These are phyloP conservation scores for Stomatorhinus walkeri DNA, from an alignment of 2,797 vertebrate species.

Conservation along the genomic window DNA sequence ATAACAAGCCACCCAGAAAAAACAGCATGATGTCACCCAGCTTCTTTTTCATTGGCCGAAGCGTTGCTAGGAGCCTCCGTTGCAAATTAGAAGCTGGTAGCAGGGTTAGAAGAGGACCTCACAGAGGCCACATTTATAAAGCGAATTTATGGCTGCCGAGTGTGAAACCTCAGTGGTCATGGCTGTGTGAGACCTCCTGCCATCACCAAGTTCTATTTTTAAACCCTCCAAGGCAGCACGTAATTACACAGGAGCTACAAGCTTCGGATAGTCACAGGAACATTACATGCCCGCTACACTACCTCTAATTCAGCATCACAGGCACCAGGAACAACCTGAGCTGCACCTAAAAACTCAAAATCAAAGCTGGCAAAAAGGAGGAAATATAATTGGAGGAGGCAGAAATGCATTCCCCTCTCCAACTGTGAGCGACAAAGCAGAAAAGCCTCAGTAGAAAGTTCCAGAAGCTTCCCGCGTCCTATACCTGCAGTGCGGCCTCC, in stretches of 20 bases:
- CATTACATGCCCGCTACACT: slow-evolving; percentile 7
- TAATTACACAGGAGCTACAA: slow-evolving; percentile 54
- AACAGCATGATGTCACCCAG: not conserved
- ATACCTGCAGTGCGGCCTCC: slow-evolving; percentile 81
- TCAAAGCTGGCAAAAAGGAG: not conserved
- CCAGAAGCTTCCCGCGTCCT: slow-evolving; percentile 24
- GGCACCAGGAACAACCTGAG: not conserved
- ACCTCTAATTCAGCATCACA: not conserved
- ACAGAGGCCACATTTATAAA: slow-evolving; percentile 12
- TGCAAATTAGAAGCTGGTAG: slow-evolving; percentile 12
- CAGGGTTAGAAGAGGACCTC: not conserved
- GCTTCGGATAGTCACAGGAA: slow-evolving; percentile 28
- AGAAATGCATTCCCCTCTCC: not conserved
- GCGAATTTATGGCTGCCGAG: slow-evolving; percentile 6
- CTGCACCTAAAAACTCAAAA: not conserved
- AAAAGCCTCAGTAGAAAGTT: not conserved
- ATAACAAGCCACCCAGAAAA: slow-evolving; percentile 8
- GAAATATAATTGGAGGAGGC: not conserved
- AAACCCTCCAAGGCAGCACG: slow-evolving; percentile 32
- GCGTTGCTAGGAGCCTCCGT: not conserved
- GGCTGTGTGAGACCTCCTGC: slow-evolving; percentile 15
- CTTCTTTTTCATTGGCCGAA: not conserved
- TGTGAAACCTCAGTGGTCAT: not conserved
- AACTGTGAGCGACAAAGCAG: not conserved
- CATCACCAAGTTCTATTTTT: slow-evolving; percentile 31